Conservation (phyloP, 92 coral and sea anemone genomes). For the Bergia puertoricense region DNA sequence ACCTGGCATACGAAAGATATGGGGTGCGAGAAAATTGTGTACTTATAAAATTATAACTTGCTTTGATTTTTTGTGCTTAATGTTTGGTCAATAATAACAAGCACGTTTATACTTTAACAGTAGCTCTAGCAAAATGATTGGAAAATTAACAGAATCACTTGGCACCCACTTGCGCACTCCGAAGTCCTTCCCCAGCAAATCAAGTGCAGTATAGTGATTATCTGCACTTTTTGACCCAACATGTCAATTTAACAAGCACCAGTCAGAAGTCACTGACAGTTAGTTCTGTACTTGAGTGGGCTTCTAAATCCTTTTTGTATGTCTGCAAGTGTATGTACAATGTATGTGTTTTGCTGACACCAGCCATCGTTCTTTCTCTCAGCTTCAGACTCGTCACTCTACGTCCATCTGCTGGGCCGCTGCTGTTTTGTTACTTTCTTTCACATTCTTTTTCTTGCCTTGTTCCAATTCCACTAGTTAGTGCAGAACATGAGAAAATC, state of each 20-base stretch:
- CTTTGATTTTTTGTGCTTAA: no score
- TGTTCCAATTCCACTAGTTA: conserved; percentile 5
- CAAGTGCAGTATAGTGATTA: background rate
- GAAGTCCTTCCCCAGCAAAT: background rate
- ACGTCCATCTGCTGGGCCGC: background rate
- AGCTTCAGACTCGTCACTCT: background rate
- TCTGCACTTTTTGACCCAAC: background rate
- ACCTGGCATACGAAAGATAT: no score
- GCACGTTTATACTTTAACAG: no score
- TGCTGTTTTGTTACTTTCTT: background rate
- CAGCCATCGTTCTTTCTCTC: background rate
- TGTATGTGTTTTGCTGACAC: background rate
- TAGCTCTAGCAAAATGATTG: no score
- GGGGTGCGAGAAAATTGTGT: no score
- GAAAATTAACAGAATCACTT: background rate
- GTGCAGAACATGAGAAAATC: no score
- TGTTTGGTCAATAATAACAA: no score
- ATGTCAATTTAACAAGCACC: background rate
- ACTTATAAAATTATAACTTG: no score
- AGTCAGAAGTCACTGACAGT: background rate
- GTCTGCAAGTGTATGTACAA: background rate
- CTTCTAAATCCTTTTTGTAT: no score
- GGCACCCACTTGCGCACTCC: background rate
- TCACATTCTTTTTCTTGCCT: background rate
- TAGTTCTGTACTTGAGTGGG: no score